These are phyloP conservation scores for Dermochelys coriacea DNA, from an alignment of 2,797 vertebrate genomes.

Conservation along the genomic window DNA sequence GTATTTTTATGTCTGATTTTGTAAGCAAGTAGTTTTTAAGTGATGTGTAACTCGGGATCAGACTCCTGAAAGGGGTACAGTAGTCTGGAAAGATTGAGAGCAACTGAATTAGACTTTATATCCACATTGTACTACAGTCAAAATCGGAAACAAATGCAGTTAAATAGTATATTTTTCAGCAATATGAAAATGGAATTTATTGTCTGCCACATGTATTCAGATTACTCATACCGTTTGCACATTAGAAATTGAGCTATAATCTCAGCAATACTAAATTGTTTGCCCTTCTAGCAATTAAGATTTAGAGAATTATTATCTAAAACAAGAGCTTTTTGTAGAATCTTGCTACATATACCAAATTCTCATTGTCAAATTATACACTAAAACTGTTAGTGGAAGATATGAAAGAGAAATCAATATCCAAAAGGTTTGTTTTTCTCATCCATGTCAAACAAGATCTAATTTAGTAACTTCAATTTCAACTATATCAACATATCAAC, in stretches of 20 bases:
- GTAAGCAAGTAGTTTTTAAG: no score
- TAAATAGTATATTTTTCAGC: neutral
- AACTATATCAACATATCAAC: neutral
- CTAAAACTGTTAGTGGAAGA: neutral
- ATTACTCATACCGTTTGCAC: neutral
- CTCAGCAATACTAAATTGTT: neutral
- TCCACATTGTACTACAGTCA: neutral
- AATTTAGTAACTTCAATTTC: neutral
- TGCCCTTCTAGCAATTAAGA: conserved; percentile 24
- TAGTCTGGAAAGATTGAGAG: no score
- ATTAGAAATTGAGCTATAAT: conserved; percentile 5
- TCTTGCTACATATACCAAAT: neutral
- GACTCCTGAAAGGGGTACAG: no score
- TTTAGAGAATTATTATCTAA: neutral
- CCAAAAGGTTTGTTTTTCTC: neutral
- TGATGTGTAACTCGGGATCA: no score
- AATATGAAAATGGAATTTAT: conserved; percentile 16
- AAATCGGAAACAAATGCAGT: neutral
- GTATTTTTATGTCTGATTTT: no score
- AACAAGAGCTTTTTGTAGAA: neutral
- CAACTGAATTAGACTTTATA: neutral
- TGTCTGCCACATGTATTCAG: neutral
- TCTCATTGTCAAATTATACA: neutral
- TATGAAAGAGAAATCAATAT: neutral
- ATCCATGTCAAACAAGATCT: neutral